These are phyloP conservation scores for Drosophila varians DNA, from an alignment of 1,140 invertebrate species.

Conservation along the genomic window DNA sequence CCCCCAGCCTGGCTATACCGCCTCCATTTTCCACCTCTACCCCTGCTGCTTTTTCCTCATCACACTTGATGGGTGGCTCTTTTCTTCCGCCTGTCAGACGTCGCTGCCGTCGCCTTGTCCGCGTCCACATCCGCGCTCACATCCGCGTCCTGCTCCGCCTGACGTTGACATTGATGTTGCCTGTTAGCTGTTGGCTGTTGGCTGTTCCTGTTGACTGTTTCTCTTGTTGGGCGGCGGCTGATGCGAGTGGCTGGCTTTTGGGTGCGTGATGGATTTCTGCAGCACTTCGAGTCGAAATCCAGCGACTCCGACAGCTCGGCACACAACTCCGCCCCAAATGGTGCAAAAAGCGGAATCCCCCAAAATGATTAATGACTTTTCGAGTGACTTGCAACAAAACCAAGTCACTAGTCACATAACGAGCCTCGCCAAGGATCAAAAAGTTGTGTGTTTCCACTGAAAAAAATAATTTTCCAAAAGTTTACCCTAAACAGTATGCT, in stretches of 20 bases:
- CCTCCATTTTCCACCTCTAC: not conserved
- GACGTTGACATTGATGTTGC: constrained; percentile 74
- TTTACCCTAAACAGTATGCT: not conserved
- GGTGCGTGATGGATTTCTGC: constrained; percentile 70
- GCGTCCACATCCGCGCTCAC: constrained; percentile 43
- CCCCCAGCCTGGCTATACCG: no score
- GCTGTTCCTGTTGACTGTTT: constrained; percentile 23
- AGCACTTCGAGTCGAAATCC: constrained; percentile 53
- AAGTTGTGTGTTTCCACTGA: constrained; percentile 21
- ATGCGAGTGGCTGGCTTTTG: constrained; percentile 49
- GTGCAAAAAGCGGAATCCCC: constrained; percentile 45
- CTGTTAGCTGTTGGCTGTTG: constrained; percentile 56
- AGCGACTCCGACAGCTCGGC: constrained; percentile 41
- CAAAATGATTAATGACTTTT: constrained; percentile 83
- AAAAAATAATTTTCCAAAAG: not conserved
- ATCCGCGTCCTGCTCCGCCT: constrained; percentile 46
- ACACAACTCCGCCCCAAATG: constrained; percentile 39
- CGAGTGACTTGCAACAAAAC: constrained; percentile 79
- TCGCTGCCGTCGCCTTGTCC: constrained; percentile 53
- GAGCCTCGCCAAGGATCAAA: constrained; percentile 59
- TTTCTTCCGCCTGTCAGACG: constrained; percentile 63
- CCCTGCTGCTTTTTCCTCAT: constrained; percentile 1
- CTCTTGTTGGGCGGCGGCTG: constrained; percentile 28
- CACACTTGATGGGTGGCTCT: constrained; percentile 51
- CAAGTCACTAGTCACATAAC: constrained; percentile 59